Evolutionary conservation across 2,113 vertebrate species (phyloP).

Genomic region (Poeciliopsis turrubarensis): DNA sequence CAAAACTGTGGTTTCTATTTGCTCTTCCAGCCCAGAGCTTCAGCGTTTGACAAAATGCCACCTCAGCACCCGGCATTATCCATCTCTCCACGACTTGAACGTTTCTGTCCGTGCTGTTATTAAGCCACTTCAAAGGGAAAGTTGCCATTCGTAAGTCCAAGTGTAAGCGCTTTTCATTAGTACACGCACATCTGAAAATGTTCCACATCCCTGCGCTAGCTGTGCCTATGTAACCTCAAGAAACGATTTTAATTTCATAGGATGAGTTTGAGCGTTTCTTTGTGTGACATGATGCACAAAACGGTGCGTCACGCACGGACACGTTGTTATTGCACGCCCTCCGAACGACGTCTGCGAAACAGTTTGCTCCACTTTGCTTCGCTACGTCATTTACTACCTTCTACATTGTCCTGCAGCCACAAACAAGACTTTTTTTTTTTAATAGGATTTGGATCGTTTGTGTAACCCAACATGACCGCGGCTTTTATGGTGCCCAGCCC

Average conservation of each 20-base stretch:
- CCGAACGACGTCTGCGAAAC: no score
- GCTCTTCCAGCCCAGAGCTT: constrained; percentile 36
- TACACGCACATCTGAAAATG: neutral
- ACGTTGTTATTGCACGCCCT: no score
- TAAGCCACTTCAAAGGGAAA: constrained; percentile 45
- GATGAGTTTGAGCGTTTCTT: neutral
- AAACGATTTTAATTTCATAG: neutral
- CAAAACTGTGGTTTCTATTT: constrained; percentile 45
- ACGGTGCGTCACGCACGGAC: no score
- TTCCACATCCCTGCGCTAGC: neutral
- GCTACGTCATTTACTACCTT: no score
- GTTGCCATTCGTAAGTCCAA: constrained; percentile 30
- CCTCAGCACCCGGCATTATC: constrained; percentile 47
- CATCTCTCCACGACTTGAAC: constrained; percentile 48
- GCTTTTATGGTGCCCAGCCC: no score
- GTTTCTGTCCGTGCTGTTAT: constrained; percentile 16
- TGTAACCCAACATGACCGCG: no score
- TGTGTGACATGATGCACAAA: no score
- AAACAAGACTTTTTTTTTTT: no score
- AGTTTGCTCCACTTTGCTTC: no score
- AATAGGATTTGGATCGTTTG: no score
- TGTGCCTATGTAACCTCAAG: neutral
- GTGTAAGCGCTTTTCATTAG: constrained; percentile 1
- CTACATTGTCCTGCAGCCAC: no score
- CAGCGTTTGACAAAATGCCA: constrained; percentile 54